These are phyloP conservation scores for Epinephelus cyanopodus DNA, from an alignment of 2,113 vertebrate genomes.

Conservation along the genomic window DNA sequence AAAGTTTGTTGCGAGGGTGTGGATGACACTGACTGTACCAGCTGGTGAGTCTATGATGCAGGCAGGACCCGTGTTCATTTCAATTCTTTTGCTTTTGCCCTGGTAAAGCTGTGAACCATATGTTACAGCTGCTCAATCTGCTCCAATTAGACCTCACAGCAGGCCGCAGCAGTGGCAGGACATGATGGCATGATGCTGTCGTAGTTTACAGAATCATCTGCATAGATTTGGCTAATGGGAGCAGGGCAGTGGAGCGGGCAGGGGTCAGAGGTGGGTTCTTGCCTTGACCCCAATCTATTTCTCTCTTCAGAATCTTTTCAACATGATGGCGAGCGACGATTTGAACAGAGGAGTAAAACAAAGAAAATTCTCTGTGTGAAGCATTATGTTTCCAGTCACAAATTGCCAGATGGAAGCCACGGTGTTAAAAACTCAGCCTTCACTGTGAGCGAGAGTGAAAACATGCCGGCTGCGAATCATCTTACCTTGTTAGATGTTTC, in stretches of 20 bases:
- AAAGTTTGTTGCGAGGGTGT: background rate
- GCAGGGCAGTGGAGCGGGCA: background rate
- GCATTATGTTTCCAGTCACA: background rate
- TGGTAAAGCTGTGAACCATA: conserved; percentile 52
- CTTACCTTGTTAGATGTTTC: conserved; percentile 17
- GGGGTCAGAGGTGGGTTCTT: conserved; percentile 1
- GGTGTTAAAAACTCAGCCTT: background rate
- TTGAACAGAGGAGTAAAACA: background rate
- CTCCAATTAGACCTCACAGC: conserved; percentile 64
- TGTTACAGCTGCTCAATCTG: conserved; percentile 55
- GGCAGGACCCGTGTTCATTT: conserved; percentile 3
- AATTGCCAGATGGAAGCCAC: background rate
- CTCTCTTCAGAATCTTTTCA: background rate
- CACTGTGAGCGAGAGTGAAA: conserved; percentile 13
- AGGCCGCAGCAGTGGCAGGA: conserved; percentile 24
- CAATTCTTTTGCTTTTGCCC: conserved; percentile 19
- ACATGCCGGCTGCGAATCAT: conserved; percentile 16
- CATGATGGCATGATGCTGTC: conserved; percentile 2
- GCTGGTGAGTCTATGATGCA: conserved; percentile 16
- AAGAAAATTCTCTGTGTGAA: background rate
- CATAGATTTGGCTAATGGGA: conserved; percentile 26
- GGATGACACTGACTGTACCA: conserved; percentile 15
- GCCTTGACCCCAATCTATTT: conserved; percentile 9
- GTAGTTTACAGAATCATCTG: conserved; percentile 20
- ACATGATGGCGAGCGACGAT: background rate